Conservation (phyloP, 2,888 invertebrate species). For the Siphlonurus alternatus region DNA sequence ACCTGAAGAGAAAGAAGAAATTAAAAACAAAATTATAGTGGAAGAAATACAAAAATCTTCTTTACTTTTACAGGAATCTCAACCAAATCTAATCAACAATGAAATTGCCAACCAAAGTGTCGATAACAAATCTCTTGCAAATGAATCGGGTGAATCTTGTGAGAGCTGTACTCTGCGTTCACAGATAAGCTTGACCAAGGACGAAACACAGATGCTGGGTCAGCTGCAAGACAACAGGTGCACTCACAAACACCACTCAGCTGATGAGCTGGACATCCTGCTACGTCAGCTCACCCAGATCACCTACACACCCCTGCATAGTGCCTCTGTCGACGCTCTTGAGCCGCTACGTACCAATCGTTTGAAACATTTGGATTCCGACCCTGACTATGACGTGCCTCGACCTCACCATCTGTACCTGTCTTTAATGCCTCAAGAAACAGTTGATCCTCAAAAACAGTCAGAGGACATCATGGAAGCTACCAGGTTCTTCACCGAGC, state of each 20-base stretch:
- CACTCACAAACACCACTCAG: not conserved
- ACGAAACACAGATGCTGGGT: not conserved
- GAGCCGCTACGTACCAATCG: not conserved
- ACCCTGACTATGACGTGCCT: not conserved
- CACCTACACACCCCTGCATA: conserved; percentile 24
- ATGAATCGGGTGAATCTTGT: not conserved
- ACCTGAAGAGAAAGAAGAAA: not conserved
- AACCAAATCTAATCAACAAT: not conserved
- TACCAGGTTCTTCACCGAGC: not conserved
- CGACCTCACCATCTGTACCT: not conserved
- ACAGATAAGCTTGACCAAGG: not conserved
- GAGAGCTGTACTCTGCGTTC: not conserved
- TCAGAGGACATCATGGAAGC: not conserved
- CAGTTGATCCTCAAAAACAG: not conserved
- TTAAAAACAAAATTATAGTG: not conserved
- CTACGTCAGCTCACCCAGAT: conserved; percentile 26
- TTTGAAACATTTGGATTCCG: not conserved
- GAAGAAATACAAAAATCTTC: no score
- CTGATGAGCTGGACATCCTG: conserved; percentile 24
- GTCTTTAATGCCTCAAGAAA: not conserved
- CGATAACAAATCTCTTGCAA: not conserved
- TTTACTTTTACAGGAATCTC: no score
- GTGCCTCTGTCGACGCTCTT: not conserved
- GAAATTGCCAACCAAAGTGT: not conserved
- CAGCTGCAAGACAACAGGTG: not conserved